Base-by-base conservation (phyloP, 2,888 invertebrate species). In the Ceratothoa steindachneri region DNA sequence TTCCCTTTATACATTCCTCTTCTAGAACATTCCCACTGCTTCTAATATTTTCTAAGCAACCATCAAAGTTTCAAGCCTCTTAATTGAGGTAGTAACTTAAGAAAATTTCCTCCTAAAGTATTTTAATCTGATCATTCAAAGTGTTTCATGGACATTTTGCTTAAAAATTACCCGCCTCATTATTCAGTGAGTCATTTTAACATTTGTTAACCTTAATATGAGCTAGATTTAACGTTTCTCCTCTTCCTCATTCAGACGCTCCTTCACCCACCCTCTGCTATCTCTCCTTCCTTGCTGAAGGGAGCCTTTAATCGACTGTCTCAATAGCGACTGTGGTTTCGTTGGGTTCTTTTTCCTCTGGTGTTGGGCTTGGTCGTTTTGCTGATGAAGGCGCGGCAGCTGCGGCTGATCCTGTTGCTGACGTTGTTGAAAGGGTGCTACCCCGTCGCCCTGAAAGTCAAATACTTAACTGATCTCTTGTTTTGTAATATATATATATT, bases 381-480 rank as follows among this genome's bases (percentile, higher is more conserved):
- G 60, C 60, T 60, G 60, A 60, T 12, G 3, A 24, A 15, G 60
- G 60, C 3, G 55, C 31, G 0, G 67, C 31, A 4, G 69, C 75
- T 30, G 72, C 65, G 7, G 53, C 71, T 15, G 77, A 73, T 22
- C 77, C 77, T 0, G 77, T 74, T n/a, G 69, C 77, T 0, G 73
- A 73, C 15, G 64, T 73, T 2, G 77, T 67, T 4, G 77, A 77
- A 53, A 77, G 22, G 24, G 71, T 67, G 28, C 77, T 77, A n/a
- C 77, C 77, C 19, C 77, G 77, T 53, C 74, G 31, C 30, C 72
- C 77, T 77, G 77, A 22, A 74, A 77, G 55, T n/a, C n/a, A n/a
- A 53, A 30, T 68, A 30, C 30, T 22, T 71, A 22, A 74, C 53
- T 74, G 60, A 71, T 12, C 12, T 51, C 9, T 52, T 29, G 1